Percentiles rank a stretch among this genome's conserved stretches.
Conservation (phyloP, 2,888 invertebrate genomes). For the Drosophila histrio region DNA sequence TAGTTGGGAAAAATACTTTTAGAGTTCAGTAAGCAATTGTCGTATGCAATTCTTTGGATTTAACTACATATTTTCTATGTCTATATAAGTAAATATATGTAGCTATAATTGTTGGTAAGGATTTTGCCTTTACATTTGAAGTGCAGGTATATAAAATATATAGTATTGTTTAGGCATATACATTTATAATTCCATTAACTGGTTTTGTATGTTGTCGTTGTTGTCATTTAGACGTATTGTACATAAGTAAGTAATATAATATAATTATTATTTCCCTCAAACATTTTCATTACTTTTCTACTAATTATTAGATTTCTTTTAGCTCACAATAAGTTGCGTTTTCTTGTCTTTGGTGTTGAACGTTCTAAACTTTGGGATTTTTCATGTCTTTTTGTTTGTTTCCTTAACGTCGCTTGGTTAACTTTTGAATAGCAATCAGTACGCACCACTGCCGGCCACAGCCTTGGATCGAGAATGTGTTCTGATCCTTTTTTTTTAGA, state of each 20-base stretch:
- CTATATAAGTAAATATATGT: slow-evolving; percentile 23
- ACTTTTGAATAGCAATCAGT: slow-evolving; percentile 45
- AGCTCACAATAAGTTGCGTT: slow-evolving; percentile 73
- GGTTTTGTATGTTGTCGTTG: slow-evolving; percentile 37
- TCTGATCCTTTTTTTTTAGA: slow-evolving; percentile 58
- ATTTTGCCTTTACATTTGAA: slow-evolving; percentile 46
- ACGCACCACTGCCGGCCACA: slow-evolving; percentile 26
- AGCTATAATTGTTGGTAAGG: slow-evolving; percentile 18
- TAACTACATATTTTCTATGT: slow-evolving; percentile 17
- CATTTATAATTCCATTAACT: slow-evolving; percentile 53
- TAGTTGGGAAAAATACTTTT: slow-evolving; percentile 24
- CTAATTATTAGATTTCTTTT: slow-evolving; percentile 38
- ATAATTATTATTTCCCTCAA: slow-evolving; percentile 22
- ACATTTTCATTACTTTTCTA: slow-evolving; percentile 32
- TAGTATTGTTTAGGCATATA: slow-evolving; percentile 46
- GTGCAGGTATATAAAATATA: slow-evolving; percentile 74
- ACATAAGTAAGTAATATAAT: slow-evolving; percentile 45
- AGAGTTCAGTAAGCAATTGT: slow-evolving; percentile 34
- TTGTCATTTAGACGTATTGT: slow-evolving; percentile 60
- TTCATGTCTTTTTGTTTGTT: slow-evolving; percentile 44
- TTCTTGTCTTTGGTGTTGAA: slow-evolving; percentile 72
- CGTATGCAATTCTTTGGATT: slow-evolving; percentile 37
- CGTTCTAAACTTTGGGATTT: slow-evolving; percentile 46
- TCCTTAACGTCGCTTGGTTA: slow-evolving; percentile 30
- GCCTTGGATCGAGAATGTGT: background rate